Evolutionary conservation across 2,113 vertebrate genomes (phyloP).

Genomic region (Podarcis raffonei): DNA sequence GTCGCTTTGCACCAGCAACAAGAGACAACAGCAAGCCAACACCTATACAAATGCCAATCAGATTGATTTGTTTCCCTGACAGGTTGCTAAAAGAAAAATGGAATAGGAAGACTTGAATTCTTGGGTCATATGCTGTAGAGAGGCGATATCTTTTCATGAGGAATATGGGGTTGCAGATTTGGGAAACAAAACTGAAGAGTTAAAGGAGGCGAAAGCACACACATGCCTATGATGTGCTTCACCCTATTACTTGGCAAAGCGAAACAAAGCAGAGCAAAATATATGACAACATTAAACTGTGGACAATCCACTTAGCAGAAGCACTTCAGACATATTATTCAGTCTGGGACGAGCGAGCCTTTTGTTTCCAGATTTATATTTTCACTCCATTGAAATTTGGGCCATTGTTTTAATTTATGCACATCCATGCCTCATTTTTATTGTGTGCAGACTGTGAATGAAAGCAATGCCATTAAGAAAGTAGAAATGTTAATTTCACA

Average conservation of each 20-base stretch:
- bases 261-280: background rate
- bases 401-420: background rate
- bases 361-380: constrained; percentile 6
- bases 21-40: background rate
- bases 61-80: background rate
- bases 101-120: background rate
- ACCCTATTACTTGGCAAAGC: background rate
- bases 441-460: background rate
- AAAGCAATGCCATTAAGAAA: constrained; percentile 2
- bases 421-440: background rate
- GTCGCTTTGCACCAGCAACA: background rate
- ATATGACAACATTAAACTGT: background rate
- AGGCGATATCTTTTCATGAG: background rate
- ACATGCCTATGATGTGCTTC: background rate
- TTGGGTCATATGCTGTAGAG: background rate
- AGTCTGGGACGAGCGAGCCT: background rate
- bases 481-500: background rate
- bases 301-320: background rate
- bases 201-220: no score
- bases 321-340: background rate
- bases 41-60: background rate
- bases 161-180: background rate
- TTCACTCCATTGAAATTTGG: background rate
- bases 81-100: background rate
- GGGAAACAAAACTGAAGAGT: background rate